Base-by-base conservation (phyloP, 2,888 invertebrate species). In the Chelonus formosanus region DNA sequence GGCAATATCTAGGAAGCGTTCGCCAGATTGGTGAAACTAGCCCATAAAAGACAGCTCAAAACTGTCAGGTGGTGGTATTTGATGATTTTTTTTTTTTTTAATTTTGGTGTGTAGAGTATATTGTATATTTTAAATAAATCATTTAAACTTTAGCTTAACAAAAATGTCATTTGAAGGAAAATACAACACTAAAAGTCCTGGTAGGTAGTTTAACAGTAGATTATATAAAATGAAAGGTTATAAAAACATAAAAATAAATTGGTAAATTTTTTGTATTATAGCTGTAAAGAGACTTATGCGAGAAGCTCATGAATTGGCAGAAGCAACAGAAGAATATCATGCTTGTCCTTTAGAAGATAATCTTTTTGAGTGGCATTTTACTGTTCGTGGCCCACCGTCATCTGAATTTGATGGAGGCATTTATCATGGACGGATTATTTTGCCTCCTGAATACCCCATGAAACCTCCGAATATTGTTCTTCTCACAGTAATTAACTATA, bases 281-380 rank as follows among this genome's bases (percentile, higher is more conserved):
- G 97, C 96, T 80, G 97, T 97, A 3, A 96, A 97, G 85, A 89
- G 97, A 61, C 86, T 97, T 74, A 95, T 97, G 95, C 88, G 92
- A 79, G 97, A 97, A 85, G 97, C 97, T 6, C 85, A 88, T 74
- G 97, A 98, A 84, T 85, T 97, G 71, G 89, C 90, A 40, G 91
- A 93, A 74, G 91, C 96, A 4, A 96, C 96, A 0, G 95, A 95
- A 78, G 93, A 96, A 82, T 96, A 94, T 84, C 91, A 88, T 84
- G 96, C 96, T 7, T 90, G 92, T 77, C 97, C 97, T 3, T 84
- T 97, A 56, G 96, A 96, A 84, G 97, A 97, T 82, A 98, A 97
- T 85, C 86, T 97, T 60, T 97, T 98, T 84, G 97, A 97, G 83
- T 98, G 97, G 97, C 97, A 98, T 84, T 97, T 98, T 82, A 97